These are phyloP conservation scores for Thecophora atra DNA, from an alignment of 2,888 invertebrate genomes.

Conservation along the genomic window DNA sequence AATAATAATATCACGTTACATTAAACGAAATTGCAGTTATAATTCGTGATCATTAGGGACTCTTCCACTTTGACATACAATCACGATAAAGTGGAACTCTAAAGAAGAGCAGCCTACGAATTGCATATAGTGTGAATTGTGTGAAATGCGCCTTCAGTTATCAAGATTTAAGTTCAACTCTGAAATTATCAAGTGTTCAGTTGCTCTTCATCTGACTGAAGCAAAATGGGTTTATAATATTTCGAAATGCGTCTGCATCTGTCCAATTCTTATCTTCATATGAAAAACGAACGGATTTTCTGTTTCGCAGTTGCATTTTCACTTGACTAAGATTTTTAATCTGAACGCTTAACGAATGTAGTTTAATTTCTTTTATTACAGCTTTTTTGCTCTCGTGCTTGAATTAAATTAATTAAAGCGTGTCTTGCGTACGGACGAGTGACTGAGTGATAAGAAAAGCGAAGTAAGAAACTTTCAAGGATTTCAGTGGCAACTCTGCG, in stretches of 20 bases:
- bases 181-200: too few relatives aligned
- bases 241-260: conserved; percentile 26
- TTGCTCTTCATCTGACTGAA: too few relatives aligned
- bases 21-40: too few relatives aligned
- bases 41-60: too few relatives aligned
- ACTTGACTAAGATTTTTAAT: neutral
- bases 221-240: neutral
- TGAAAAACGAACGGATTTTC: conserved; percentile 11
- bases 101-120: neutral
- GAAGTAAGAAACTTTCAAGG: neutral
- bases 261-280: conserved; percentile 30
- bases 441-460: neutral
- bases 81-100: too few relatives aligned
- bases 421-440: neutral
- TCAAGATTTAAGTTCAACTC: too few relatives aligned
- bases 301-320: neutral
- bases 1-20: too few relatives aligned
- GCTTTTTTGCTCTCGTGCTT: neutral
- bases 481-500: neutral
- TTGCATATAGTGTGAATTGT: too few relatives aligned
- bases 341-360: too few relatives aligned
- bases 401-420: neutral
- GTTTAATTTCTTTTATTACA: neutral
- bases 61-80: too few relatives aligned
- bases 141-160: too few relatives aligned